Evolutionary conservation across 2,113 vertebrate genomes (phyloP), one percentile per base, ranked within the genome.

Genomic region (Prietella phreatophila): DNA sequence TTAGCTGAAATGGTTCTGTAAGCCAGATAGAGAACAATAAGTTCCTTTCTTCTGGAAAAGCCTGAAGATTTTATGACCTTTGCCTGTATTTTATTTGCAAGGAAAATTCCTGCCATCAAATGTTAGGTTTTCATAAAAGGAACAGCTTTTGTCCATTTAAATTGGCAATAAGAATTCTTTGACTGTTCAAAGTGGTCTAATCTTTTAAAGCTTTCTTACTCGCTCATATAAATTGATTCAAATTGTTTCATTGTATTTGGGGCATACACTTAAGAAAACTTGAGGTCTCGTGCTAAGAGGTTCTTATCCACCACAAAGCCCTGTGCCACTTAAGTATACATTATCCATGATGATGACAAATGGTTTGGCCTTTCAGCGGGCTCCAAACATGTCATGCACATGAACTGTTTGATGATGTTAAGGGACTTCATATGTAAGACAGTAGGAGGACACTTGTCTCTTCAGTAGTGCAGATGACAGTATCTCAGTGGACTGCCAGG

Each of bases 401-500:
- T 86, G 78, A 87, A 82, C n/a, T 10, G 84, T 82, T 90, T 91
- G 90, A 90, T 91, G 55, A 91, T 91, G 87, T 87, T 85, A 90
- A 67, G 71, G 50, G 61, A 4, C 75, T 63, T 85, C 85, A 75
- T 73, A 89, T 91, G 85, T 85, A 39, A 88, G 91, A 92, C 86
- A 75, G 83, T 89, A 82, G 90, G 84, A 65, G 39, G 42, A 83
- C 73, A 92, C 33, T 90, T 85, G 76, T 53, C 76, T 84, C 81
- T 82, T 75, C 87, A 89, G 84, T 81, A 82, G 33, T 3, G 7
- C 80, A 82, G 69, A 42, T 76, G 85, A 63, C 53, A 39, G 25
- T 71, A 47, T 60, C 85, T 90, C 86, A 91, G 47, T 90, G 87
- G 88, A 92, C 78, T 79, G 90, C 92, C 88, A 94, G 90, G 61